Evolutionary conservation across 1,140 invertebrate species (phyloP), one percentile per base, ranked within the genome.

Genomic region (Zaprionus capensis): DNA sequence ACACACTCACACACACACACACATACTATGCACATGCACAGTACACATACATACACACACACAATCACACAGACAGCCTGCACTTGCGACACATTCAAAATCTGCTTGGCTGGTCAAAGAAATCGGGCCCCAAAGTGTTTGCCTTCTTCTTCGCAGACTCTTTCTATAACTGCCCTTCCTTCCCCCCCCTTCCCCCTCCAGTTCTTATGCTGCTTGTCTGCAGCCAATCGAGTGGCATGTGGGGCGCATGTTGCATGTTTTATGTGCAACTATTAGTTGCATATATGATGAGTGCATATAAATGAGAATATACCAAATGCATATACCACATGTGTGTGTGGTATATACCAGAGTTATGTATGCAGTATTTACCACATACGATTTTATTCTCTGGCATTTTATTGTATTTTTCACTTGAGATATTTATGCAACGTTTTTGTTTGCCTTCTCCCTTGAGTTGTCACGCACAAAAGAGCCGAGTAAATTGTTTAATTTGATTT

Each of bases 401-500:
- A 91, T 91, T 88, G 76, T 90, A 75, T 86, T 91, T 82, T 82
- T 86, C 82, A 91, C 65, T 82, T 90, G 81, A 81, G 76, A 74
- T 81, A 90, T 90, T 88, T 79, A 90, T 88, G 85, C 85, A 81
- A 81, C 65, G 55, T 49, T 81, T 76, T 81, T 81, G 81, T 88
- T 85, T 85, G 85, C 78, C 74, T 90, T 90, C 76, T 90, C 85
- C 85, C 85, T 90, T 91, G 85, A 90, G 85, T 82, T 90, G 85
- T 90, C 85, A 90, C 85, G 85, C 85, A 90, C 86, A 90, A 91
- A 85, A 17, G 86, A 82, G 79, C 76, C 64, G 85, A 85, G 79
- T 80, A 90, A 91, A 91, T 91, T 90, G 85, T 90, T 91, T 90
- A 90, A 90, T 90, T 90, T 90, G 86, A 90, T 90, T 91, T 90